Conservation (phyloP, 2,888 invertebrate species). For the Lasioglossum figueresi region DNA sequence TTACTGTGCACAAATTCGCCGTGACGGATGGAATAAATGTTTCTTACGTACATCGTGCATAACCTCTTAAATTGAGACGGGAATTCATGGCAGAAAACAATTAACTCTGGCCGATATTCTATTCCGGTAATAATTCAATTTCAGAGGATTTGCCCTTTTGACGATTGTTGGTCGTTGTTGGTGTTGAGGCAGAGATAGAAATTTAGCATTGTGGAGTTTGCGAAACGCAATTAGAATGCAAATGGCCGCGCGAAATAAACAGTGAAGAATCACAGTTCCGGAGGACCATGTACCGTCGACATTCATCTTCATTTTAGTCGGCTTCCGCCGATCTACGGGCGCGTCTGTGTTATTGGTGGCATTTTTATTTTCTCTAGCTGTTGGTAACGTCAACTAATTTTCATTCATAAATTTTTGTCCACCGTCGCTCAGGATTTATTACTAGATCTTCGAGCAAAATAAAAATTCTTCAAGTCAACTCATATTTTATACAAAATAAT, state of each 20-base stretch:
- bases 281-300: conserved; percentile 25
- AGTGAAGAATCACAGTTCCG: conserved; percentile 15
- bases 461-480: too few relatives aligned
- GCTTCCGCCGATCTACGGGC: conserved; percentile 38
- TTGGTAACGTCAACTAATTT: conserved; percentile 16
- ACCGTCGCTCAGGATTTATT: background rate
- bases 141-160: background rate
- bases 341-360: conserved; percentile 38
- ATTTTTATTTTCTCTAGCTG: background rate
- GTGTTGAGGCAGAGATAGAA: background rate
- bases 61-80: background rate
- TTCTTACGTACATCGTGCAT: background rate
- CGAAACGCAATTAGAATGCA: conserved; percentile 32
- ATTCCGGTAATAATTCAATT: background rate
- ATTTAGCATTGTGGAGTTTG: background rate
- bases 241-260: conserved; percentile 18
- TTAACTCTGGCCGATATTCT: background rate
- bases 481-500: too few relatives aligned
- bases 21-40: background rate
- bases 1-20: background rate
- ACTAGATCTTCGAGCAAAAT: too few relatives aligned
- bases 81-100: background rate
- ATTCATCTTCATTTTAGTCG: conserved; percentile 48
- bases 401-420: conserved; percentile 34
- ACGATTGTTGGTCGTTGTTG: too few relatives aligned